phyloP scores from a whole-genome alignment of 2,888 invertebrate genomes.

The Drosophila ezoana region DNA sequence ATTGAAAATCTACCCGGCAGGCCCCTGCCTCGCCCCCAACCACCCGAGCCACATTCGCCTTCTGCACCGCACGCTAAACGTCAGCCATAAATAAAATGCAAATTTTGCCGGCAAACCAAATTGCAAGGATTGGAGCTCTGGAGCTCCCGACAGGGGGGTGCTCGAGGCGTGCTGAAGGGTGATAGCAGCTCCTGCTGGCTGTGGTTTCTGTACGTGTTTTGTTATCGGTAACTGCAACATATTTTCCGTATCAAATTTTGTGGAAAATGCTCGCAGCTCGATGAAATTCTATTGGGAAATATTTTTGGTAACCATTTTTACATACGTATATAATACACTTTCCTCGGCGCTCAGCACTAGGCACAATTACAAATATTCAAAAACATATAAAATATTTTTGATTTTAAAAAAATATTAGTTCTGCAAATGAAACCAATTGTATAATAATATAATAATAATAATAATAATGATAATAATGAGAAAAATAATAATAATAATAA shows the following conservation, averaged over 20 bases:
- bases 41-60: neutral
- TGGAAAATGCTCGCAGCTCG: slow-evolving; percentile 66
- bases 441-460: too few relatives aligned
- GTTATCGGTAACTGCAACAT: slow-evolving; percentile 63
- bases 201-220: slow-evolving; percentile 66
- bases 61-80: slow-evolving; percentile 61
- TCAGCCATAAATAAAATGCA: slow-evolving; percentile 75
- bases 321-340: slow-evolving; percentile 5
- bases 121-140: slow-evolving; percentile 62
- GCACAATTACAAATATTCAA: too few relatives aligned
- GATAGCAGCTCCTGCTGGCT: slow-evolving; percentile 29
- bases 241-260: slow-evolving; percentile 72
- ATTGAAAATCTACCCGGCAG: slow-evolving; percentile 63
- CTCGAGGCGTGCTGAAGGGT: neutral
- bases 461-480: too few relatives aligned
- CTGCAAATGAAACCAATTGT: too few relatives aligned
- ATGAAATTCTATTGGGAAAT: slow-evolving; percentile 73
- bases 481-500: too few relatives aligned
- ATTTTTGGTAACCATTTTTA: slow-evolving; percentile 46
- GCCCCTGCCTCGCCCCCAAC: neutral
- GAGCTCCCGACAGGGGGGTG: neutral
- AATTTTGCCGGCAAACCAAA: slow-evolving; percentile 62
- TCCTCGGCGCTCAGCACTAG: too few relatives aligned
- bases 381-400: too few relatives aligned
- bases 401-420: too few relatives aligned